Evolutionary conservation across 2,797 vertebrate genomes (phyloP).

Genomic region (Simalia tracyae): DNA sequence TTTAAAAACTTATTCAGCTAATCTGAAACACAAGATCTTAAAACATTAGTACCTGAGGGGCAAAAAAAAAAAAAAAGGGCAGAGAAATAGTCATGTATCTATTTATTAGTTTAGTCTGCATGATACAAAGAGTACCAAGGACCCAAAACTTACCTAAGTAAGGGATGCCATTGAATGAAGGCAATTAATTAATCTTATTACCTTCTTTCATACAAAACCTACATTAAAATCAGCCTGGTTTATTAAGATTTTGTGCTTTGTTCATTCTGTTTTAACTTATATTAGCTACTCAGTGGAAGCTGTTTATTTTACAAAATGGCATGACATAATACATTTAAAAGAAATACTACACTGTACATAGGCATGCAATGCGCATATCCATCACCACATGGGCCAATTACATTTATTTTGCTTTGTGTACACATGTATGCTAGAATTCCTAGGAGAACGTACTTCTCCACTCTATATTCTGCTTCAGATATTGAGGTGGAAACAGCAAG

Average conservation of each 20-base stretch:
- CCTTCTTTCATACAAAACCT: too few relatives aligned
- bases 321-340: not conserved
- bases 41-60: not conserved
- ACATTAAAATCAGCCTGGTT: not conserved
- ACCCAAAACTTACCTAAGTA: not conserved
- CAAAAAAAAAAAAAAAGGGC: not conserved
- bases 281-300: not conserved
- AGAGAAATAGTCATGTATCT: not conserved
- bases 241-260: not conserved
- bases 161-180: not conserved
- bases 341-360: not conserved
- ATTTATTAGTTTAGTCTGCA: not conserved
- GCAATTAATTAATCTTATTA: not conserved
- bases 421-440: not conserved
- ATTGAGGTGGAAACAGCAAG: not conserved
- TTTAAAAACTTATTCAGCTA: not conserved
- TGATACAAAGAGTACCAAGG: not conserved
- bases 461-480: not conserved
- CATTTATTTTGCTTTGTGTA: not conserved
- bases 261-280: not conserved
- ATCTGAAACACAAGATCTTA: not conserved
- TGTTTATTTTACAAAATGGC: not conserved
- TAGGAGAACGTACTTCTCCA: not conserved
- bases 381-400: not conserved
- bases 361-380: not conserved